These are phyloP conservation scores for Procambarus clarkii DNA, from an alignment of 1,140 invertebrate genomes.

Conservation along the genomic window DNA sequence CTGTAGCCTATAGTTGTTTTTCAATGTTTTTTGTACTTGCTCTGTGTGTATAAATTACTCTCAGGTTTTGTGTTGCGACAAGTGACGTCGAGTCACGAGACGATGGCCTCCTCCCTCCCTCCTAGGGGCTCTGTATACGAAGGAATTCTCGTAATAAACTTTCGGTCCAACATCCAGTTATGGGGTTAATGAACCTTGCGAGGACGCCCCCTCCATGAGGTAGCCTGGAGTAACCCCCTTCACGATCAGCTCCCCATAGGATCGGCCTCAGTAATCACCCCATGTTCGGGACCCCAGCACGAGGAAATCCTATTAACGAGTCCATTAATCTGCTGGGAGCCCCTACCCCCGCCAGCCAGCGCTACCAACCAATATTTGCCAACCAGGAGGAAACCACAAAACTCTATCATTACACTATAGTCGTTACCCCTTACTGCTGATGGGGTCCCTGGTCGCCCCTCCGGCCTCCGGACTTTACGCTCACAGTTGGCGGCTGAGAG, in stretches of 20 bases:
- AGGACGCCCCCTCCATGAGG: not conserved
- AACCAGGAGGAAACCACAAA: conserved; percentile 7
- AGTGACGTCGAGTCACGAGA: no score
- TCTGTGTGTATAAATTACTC: no score
- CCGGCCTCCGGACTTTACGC: not conserved
- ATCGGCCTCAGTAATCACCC: not conserved
- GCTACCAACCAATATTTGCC: conserved; percentile 14
- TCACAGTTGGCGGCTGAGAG: not conserved
- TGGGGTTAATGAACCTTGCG: not conserved
- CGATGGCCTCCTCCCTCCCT: no score
- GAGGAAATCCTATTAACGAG: conserved; percentile 11
- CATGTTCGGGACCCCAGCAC: conserved; percentile 4
- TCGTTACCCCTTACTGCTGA: not conserved
- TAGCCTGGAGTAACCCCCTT: not conserved
- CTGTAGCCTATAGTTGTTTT: no score
- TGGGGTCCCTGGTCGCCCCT: not conserved
- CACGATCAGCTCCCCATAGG: not conserved
- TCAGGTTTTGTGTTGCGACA: no score
- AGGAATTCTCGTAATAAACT: no score
- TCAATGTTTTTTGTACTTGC: no score
- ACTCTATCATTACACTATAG: not conserved
- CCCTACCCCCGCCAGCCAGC: not conserved
- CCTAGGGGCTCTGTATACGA: no score
- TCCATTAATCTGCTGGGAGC: conserved; percentile 9
- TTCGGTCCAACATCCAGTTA: not conserved